Conservation (phyloP, 2,113 vertebrate species). For the Formicarius rufipectus region DNA sequence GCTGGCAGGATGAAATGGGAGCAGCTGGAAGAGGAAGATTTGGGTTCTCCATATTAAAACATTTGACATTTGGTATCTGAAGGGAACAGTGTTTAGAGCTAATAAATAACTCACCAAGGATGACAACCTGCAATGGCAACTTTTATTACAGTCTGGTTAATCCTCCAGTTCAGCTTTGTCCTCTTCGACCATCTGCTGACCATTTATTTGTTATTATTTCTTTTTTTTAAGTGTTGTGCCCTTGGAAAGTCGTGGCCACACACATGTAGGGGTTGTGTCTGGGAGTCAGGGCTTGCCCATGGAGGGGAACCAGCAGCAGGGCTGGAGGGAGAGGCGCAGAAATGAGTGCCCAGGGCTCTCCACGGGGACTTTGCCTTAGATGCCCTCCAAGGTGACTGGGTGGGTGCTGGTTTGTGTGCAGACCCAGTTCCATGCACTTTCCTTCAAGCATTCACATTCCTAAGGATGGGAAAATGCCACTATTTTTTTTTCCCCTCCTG, state of each 20-base stretch:
- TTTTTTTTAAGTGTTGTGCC: neutral
- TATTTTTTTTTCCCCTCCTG: neutral
- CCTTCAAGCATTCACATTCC: neutral
- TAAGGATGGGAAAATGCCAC: neutral
- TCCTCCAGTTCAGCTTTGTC: constrained; percentile 36
- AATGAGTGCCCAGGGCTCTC: fast-evolving
- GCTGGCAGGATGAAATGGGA: constrained; percentile 58
- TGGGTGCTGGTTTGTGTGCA: neutral
- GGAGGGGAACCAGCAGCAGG: neutral
- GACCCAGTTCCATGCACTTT: neutral
- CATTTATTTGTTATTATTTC: neutral
- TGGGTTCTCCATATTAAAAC: constrained; percentile 54
- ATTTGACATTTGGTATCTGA: constrained; percentile 74
- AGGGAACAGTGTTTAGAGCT: constrained; percentile 54
- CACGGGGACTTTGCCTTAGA: neutral
- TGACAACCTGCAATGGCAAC: constrained; percentile 69
- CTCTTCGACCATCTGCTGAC: constrained; percentile 69
- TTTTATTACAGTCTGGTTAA: constrained; percentile 68
- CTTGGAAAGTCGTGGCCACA: neutral
- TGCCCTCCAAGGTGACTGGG: fast-evolving
- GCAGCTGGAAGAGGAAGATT: constrained; percentile 70
- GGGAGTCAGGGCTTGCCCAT: neutral
- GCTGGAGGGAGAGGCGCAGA: neutral
- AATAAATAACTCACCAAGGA: constrained; percentile 69
- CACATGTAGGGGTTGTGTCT: neutral